Base-by-base conservation (phyloP, 2,113 vertebrate species). In the Macaca fascicularis region DNA sequence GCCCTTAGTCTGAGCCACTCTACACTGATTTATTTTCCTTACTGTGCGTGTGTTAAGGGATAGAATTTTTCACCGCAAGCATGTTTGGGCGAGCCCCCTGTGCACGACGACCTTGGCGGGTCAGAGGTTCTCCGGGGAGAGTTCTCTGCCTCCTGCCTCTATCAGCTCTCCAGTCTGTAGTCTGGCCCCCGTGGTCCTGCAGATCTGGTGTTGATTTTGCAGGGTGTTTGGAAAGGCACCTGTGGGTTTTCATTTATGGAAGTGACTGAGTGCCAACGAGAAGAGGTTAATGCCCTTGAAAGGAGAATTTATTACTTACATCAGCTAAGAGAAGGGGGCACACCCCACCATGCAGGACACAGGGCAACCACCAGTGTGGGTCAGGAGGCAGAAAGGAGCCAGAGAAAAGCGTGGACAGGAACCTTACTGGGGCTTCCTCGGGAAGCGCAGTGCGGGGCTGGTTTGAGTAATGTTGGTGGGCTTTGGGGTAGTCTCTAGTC, bases 91-190 rank as follows among this genome's bases (percentile, higher is more conserved):
- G 27, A 32, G 5, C 12, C 2, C 61, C 61, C 61, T 64, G 61
- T 30, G 61, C 61, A 64, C 12, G 2, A 32, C 61, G 12, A 64
- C 61, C 61, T 64, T 64, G 61, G 27, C 5, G 0, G 27, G 27
- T 32, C 8, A 27, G 61, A 64, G 27, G 12, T 14, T 64, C 5
- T 64, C 61, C 0, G 2, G 13, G 61, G 61, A 64, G 27, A 64
- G 61, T 64, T 64, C 12, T 14, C 61, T 32, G 61, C 30, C 27
- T 64, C 61, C 61, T 32, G 27, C 27, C 12, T 64, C 61, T 30
- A 14, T 6, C 61, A 13, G 0, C 52, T 1, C 4, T 10, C 8
- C 3, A 2, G 20, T 16, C 69, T 81, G 32, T 12, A 8, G 38
- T 35, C 57, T 50, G 78, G 43, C 85, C 43, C 27, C 40, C 22